Conservation (phyloP, 2,113 vertebrate genomes). For the Atherinomorus stipes region DNA sequence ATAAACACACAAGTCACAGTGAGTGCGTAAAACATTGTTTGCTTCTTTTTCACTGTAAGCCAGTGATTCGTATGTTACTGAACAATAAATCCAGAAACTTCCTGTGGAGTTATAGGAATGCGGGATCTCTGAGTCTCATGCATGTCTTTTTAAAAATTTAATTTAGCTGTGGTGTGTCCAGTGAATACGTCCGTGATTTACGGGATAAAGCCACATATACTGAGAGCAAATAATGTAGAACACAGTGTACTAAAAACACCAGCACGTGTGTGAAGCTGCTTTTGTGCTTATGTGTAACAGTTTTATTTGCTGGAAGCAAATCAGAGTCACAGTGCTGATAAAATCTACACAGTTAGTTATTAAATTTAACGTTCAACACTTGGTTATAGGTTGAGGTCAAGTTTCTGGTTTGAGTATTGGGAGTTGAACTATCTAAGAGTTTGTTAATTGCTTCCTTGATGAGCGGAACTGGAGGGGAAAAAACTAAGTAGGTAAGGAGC, state of each 20-base stretch:
- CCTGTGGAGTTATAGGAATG: conserved; percentile 35
- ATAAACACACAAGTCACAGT: background rate
- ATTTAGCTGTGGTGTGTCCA: conserved; percentile 17
- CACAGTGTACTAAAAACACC: conserved; percentile 38
- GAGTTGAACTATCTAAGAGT: background rate
- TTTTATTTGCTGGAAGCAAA: background rate
- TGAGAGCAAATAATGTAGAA: conserved; percentile 19
- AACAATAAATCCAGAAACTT: conserved; percentile 66
- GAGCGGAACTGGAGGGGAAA: background rate
- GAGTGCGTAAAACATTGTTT: conserved; percentile 43
- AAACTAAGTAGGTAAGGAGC: background rate
- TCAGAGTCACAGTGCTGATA: background rate
- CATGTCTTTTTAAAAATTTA: conserved; percentile 3
- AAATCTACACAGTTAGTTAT: background rate
- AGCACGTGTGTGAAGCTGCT: background rate
- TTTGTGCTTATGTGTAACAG: background rate
- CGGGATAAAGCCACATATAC: conserved; percentile 7
- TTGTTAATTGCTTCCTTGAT: background rate
- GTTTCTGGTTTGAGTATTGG: background rate
- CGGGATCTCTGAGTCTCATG: conserved; percentile 30
- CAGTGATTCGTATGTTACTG: conserved; percentile 42
- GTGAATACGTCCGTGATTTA: conserved; percentile 28
- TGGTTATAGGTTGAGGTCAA: background rate
- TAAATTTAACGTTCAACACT: background rate
- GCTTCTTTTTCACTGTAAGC: conserved; percentile 25